A percentile compares a stretch with the other conserved stretches of the same genome.
These are phyloP conservation scores for Geococcyx californianus DNA, from an alignment of 2,113 vertebrate species.

Conservation along the genomic window DNA sequence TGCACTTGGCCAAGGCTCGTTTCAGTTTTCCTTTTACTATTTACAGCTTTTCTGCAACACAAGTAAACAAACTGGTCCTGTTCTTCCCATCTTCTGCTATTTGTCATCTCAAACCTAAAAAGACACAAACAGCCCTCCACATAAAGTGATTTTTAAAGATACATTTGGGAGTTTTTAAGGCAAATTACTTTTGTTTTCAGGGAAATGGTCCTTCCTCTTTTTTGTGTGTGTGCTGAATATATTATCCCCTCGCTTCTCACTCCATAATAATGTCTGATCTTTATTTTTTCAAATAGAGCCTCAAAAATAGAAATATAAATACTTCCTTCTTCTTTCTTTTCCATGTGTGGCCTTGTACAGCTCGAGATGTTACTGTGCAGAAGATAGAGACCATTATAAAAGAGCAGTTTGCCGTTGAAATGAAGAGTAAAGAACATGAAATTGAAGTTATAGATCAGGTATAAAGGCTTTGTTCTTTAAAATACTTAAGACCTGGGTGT, in stretches of 20 bases:
- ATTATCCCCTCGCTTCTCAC: background rate
- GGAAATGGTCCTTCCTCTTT: background rate
- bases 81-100: background rate
- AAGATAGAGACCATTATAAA: constrained; percentile 97
- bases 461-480: constrained; percentile 16
- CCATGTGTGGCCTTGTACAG: constrained; percentile 67
- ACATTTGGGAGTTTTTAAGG: constrained; percentile 9
- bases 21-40: background rate
- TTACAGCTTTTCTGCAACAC: background rate
- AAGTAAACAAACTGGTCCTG: constrained; percentile 7
- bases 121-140: background rate
- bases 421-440: constrained; percentile 99
- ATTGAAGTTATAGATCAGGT: constrained; percentile 98
- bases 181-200: background rate
- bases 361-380: constrained; percentile 91
- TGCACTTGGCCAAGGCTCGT: fast-evolving
- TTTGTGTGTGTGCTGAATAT: background rate
- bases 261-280: background rate
- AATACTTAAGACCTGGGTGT: background rate
- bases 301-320: background rate
- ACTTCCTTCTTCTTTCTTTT: constrained; percentile 1
- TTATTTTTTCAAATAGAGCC: background rate
- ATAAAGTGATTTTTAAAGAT: background rate
- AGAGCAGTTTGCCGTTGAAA: constrained; percentile 94
- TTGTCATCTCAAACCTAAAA: background rate